Evolutionary conservation across 2,888 invertebrate species (phyloP).

Genomic region (Diloba caeruleocephala): DNA sequence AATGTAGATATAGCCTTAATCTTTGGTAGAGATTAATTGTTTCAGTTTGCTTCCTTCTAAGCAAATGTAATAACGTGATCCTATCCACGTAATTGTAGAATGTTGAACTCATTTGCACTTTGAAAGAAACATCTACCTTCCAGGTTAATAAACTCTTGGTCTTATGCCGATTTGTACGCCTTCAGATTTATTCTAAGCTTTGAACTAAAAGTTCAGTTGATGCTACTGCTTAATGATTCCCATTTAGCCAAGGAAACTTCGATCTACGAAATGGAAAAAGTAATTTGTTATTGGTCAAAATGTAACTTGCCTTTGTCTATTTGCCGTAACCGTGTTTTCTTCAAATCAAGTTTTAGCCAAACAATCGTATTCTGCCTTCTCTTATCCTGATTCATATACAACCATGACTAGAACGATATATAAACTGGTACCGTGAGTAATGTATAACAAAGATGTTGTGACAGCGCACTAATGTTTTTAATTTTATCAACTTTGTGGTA

Average conservation of each 20-base stretch:
- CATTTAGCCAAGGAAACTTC: background rate
- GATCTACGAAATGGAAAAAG: background rate
- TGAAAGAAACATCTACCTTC: conserved; percentile 3
- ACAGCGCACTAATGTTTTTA: conserved; percentile 33
- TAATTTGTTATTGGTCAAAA: too few relatives aligned
- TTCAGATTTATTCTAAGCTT: background rate
- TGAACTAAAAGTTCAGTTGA: background rate
- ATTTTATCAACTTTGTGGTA: conserved; percentile 20
- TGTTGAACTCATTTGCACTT: conserved; percentile 15
- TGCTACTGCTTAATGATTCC: background rate
- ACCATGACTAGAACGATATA: conserved; percentile 30
- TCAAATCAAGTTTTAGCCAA: conserved; percentile 6
- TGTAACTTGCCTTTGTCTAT: too few relatives aligned
- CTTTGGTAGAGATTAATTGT: too few relatives aligned
- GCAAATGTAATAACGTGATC: background rate
- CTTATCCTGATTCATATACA: conserved; percentile 18
- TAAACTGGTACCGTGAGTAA: conserved; percentile 40
- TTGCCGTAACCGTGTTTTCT: too few relatives aligned
- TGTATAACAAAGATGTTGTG: conserved; percentile 46
- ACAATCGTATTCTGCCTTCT: conserved; percentile 10
- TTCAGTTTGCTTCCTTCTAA: background rate
- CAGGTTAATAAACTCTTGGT: conserved; percentile 8
- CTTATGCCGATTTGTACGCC: background rate
- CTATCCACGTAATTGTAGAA: background rate
- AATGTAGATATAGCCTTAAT: too few relatives aligned